Percentiles rank a stretch among this genome's conserved stretches.
Evolutionary conservation across 2,113 vertebrate species (phyloP).

Genomic region (Lophochroa leadbeateri): DNA sequence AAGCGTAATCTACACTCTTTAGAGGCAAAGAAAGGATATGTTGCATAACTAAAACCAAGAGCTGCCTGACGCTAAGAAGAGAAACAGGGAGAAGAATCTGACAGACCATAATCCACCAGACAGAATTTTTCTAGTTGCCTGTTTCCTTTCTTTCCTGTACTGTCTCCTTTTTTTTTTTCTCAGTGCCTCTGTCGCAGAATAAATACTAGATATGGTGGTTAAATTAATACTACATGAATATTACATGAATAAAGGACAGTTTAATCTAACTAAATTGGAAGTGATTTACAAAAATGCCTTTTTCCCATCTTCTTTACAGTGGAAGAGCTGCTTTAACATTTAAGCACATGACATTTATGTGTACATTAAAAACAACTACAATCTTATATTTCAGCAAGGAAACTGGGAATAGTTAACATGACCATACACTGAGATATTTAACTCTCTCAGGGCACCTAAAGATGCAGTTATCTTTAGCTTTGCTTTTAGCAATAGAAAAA

Average conservation of each 20-base stretch:
- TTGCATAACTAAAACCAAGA: neutral
- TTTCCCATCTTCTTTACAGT: neutral
- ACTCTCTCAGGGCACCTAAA: neutral
- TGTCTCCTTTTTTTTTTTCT: neutral
- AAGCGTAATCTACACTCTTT: neutral
- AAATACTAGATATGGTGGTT: slow-evolving; percentile 5
- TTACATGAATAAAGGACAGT: neutral
- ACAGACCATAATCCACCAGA: neutral
- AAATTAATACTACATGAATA: neutral
- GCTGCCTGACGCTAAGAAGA: neutral
- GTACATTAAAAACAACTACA: slow-evolving; percentile 13
- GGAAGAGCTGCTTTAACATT: neutral
- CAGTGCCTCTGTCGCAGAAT: neutral
- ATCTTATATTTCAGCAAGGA: neutral
- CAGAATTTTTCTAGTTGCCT: neutral
- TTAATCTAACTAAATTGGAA: slow-evolving; percentile 22
- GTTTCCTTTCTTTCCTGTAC: neutral
- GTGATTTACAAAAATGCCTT: slow-evolving; percentile 19
- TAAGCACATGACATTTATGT: neutral
- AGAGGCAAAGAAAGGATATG: neutral
- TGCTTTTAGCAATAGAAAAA: neutral
- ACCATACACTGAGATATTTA: neutral
- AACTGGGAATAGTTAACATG: slow-evolving; percentile 21
- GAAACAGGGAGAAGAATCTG: neutral
- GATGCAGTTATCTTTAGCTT: neutral